These are phyloP conservation scores for Lasiurus borealis DNA, from an alignment of 2,113 vertebrate genomes.

Conservation along the genomic window DNA sequence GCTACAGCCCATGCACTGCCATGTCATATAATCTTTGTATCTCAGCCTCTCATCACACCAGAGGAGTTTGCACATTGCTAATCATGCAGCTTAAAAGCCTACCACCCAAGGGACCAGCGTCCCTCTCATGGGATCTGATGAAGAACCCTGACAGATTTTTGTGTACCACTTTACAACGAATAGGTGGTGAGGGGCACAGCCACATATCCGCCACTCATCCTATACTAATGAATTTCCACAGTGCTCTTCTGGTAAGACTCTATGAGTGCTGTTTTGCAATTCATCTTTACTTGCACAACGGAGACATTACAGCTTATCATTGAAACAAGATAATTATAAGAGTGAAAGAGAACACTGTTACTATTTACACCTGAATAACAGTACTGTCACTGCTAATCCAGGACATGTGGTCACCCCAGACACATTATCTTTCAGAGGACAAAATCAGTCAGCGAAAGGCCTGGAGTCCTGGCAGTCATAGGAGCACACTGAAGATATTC, in stretches of 20 bases:
- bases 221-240: neutral
- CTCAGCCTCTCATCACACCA: neutral
- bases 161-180: neutral
- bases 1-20: neutral
- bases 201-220: neutral
- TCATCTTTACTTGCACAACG: neutral
- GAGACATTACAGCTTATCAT: neutral
- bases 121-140: neutral
- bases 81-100: neutral
- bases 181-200: neutral
- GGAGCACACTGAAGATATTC: neutral
- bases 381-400: neutral
- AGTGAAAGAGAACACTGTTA: neutral
- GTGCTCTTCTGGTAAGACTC: neutral
- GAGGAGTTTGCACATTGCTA: neutral
- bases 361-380: constrained; percentile 1
- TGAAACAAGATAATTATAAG: neutral
- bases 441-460: neutral
- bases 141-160: neutral
- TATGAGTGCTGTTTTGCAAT: neutral
- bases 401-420: neutral
- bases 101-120: neutral
- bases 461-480: constrained; percentile 17
- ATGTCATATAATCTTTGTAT: neutral
- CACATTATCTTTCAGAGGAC: neutral